A percentile compares a stretch with the other conserved stretches of the same genome.
These are phyloP conservation scores for Ecliptopera silaceata DNA, from an alignment of 2,888 invertebrate genomes.

Conservation along the genomic window DNA sequence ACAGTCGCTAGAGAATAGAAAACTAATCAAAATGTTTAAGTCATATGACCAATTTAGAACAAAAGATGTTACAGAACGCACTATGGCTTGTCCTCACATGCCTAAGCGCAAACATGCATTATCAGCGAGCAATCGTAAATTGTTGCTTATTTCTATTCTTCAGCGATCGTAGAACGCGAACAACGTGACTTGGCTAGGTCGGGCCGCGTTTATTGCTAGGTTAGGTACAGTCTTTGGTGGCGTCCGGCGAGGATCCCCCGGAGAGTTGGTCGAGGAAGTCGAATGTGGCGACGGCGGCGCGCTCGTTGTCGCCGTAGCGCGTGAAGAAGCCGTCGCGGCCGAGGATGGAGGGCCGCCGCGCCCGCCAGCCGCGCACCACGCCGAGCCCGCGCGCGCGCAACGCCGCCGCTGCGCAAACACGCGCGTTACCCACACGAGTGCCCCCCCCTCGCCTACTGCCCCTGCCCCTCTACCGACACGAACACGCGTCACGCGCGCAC, in stretches of 20 bases:
- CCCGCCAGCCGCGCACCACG: conserved; percentile 77
- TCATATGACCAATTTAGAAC: too few species aligned
- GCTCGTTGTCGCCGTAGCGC: conserved; percentile 89
- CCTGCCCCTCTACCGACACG: conserved; percentile 65
- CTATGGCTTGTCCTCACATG: too few species aligned
- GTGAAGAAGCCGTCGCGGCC: conserved; percentile 90
- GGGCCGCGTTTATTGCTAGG: conserved; percentile 62
- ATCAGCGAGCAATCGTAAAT: too few species aligned
- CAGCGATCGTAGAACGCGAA: too few species aligned
- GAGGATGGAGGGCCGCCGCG: conserved; percentile 87
- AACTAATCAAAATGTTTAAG: too few species aligned
- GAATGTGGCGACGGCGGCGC: conserved; percentile 90
- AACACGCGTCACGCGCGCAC: conserved; percentile 55
- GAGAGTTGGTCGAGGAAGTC: conserved; percentile 89
- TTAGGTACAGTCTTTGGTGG: conserved; percentile 75
- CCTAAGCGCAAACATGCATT: too few species aligned
- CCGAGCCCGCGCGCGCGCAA: conserved; percentile 82
- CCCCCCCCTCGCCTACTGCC: conserved; percentile 63
- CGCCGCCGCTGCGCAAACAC: conserved; percentile 82
- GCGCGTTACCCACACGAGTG: conserved; percentile 44
- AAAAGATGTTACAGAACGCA: too few species aligned
- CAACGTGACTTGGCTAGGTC: too few species aligned
- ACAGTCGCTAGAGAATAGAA: too few species aligned
- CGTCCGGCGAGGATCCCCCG: conserved; percentile 68
- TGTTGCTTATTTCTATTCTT: too few species aligned